Evolutionary conservation across 2,888 invertebrate species (phyloP).

Genomic region (Toxonevra muliebris): DNA sequence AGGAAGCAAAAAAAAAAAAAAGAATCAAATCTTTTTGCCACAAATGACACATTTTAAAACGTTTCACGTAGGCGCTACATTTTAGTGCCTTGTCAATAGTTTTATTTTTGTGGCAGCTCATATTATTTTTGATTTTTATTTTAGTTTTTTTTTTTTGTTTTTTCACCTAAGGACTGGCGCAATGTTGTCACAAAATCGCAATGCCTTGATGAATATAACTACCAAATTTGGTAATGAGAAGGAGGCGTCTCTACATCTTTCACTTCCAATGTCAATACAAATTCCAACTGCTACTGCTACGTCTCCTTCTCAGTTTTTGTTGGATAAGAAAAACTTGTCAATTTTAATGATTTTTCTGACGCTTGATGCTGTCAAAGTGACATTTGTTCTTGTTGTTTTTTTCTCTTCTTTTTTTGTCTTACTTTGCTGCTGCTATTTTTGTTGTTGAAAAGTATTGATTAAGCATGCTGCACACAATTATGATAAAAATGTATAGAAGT

Average conservation of each 20-base stretch:
- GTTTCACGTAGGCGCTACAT: constrained; percentile 51
- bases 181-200: not conserved
- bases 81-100: constrained; percentile 48
- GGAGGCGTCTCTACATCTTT: constrained; percentile 40
- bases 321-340: constrained; percentile 52
- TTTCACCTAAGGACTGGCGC: constrained; percentile 20
- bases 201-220: constrained; percentile 2
- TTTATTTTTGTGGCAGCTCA: not conserved
- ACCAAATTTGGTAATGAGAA: constrained; percentile 40
- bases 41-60: constrained; percentile 33
- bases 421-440: constrained; percentile 1
- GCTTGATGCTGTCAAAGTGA: constrained; percentile 41
- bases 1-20: constrained; percentile 24
- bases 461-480: constrained; percentile 5
- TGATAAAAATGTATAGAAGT: too few relatives aligned
- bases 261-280: constrained; percentile 35
- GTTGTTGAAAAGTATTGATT: constrained; percentile 4
- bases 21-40: constrained; percentile 4
- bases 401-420: not conserved
- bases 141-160: too few relatives aligned
- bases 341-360: constrained; percentile 60
- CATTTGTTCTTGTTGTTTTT: not conserved
- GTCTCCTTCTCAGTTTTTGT: constrained; percentile 17
- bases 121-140: constrained; percentile 32
- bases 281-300: constrained; percentile 16